A percentile compares a stretch with the other conserved stretches of the same genome.
Conservation (phyloP, 2,888 invertebrate species). For the Catocala nupta region DNA sequence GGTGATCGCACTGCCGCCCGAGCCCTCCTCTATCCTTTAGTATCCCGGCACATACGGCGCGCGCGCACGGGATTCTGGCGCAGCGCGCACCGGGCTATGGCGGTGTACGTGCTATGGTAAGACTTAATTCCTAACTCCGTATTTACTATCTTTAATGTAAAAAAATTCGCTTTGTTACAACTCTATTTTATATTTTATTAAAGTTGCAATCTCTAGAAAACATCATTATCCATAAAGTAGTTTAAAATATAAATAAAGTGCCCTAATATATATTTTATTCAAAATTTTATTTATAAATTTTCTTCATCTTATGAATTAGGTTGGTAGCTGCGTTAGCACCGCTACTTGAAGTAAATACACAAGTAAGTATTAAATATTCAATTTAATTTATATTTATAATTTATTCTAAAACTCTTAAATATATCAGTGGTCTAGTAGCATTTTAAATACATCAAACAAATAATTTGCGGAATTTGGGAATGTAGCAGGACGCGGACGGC, state of each 20-base stretch:
- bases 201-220: no score
- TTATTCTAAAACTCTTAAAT: neutral
- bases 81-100: slow-evolving; percentile 85
- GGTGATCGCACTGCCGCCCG: slow-evolving; percentile 72
- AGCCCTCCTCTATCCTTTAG: slow-evolving; percentile 81
- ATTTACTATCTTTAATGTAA: neutral
- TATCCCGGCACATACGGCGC: slow-evolving; percentile 85
- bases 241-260: slow-evolving; percentile 8
- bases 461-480: slow-evolving; percentile 66
- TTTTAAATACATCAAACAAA: slow-evolving; percentile 52
- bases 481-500: slow-evolving; percentile 50
- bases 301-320: slow-evolving; percentile 59
- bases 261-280: slow-evolving; percentile 10
- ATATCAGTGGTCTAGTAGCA: slow-evolving; percentile 11
- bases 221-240: no score
- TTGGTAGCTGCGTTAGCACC: slow-evolving; percentile 78
- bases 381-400: neutral
- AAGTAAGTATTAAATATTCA: slow-evolving; percentile 58
- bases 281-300: slow-evolving; percentile 23
- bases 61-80: slow-evolving; percentile 85
- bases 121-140: slow-evolving; percentile 37
- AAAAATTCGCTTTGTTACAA: neutral
- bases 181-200: no score
- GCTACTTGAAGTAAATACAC: slow-evolving; percentile 73
- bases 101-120: slow-evolving; percentile 84